Base-by-base conservation (phyloP, 2,113 vertebrate genomes). In the Zosterops borbonicus region DNA sequence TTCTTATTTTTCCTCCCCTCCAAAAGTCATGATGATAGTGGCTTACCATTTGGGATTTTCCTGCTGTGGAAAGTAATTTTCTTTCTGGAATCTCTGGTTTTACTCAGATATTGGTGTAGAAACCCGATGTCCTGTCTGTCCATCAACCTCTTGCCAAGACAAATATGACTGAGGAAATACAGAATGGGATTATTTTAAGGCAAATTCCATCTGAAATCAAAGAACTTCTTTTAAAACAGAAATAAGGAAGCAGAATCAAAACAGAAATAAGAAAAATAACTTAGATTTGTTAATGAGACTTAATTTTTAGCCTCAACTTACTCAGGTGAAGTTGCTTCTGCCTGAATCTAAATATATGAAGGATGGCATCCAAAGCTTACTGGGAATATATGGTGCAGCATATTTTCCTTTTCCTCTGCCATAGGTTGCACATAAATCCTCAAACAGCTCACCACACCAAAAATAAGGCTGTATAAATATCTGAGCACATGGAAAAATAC, bases 381-480 rank as follows among this genome's bases (percentile, higher is more conserved):
- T 44, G 71, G 64, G 75, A 71, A 77, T 52, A 64, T 67, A 44
- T 14, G 5, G 41, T 22, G 64, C 65, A 68, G 68, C 76, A 6
- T 90, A 81, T 88, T 93, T 96, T 95, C 93, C 90, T 88, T 86
- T 86, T 95, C 29, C 22, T 71, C 60, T 96, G 68, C 90, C 68
- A 56, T 33, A 90, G 75, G 68, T 88, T 88, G 63, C 47, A 63
- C 76, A 83, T 86, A 90, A 90, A 75, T 80, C 64, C 31, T 90
- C 62, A 83, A 64, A 62, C 24, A 62, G 55, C 75, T 86, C 78
- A 52, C 62, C 59, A 5, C 58, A 91, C 95, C 83, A 75, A 94
- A 96, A 97, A 94, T 95, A 96, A 94, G 39, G 37, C 79, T 84
- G 59, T 88, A 88, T 88, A 96, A 97, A 95, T 94, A 94, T 81